phyloP scores from a whole-genome alignment of 2,797 vertebrate genomes.

The Eulemur mongoz region DNA sequence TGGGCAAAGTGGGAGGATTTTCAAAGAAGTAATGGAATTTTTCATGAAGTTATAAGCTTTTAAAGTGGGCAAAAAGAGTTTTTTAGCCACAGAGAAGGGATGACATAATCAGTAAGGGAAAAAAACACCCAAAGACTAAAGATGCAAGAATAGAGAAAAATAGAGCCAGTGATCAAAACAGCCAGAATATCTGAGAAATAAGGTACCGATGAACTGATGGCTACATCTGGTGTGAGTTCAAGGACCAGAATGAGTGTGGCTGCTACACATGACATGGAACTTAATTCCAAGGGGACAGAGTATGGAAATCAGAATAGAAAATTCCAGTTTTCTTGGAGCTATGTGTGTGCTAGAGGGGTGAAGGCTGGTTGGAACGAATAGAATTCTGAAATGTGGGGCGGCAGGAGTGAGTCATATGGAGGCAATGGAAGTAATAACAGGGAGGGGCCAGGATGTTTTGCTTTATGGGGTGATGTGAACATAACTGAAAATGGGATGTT shows the following conservation, averaged over 20 bases:
- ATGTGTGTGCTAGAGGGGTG: not conserved
- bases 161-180: not conserved
- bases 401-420: not conserved
- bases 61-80: not conserved
- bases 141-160: not conserved
- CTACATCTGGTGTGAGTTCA: not conserved
- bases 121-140: not conserved
- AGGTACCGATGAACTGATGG: not conserved
- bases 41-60: not conserved
- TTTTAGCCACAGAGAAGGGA: not conserved
- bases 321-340: not conserved
- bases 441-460: not conserved
- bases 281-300: not conserved
- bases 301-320: not conserved
- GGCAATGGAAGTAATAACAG: not conserved
- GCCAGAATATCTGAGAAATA: not conserved
- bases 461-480: not conserved
- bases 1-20: not conserved
- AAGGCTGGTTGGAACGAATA: not conserved
- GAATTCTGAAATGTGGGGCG: not conserved
- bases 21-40: not conserved
- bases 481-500: not conserved
- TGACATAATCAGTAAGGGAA: not conserved
- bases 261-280: not conserved
- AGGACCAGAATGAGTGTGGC: not conserved